Base-by-base conservation (phyloP, 2,888 invertebrate species). In the Cephus nigrinus region DNA sequence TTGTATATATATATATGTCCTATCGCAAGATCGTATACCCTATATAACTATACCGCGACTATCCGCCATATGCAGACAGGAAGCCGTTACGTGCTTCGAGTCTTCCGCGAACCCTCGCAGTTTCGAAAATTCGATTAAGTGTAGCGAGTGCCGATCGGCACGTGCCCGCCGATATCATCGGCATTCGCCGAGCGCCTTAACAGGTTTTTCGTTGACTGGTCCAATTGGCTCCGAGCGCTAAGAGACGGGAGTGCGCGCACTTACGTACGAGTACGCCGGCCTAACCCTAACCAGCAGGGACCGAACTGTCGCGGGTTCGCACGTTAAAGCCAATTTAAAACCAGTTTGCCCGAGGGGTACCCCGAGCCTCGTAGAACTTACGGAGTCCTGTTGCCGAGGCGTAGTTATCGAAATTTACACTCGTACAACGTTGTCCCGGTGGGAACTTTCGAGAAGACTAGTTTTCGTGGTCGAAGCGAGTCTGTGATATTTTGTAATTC, bases 131-230 rank as follows among this genome's bases (percentile, higher is more conserved):
- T 55, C 23, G 40, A 23, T 55, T 23, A 55, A 55, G 23, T 1
- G 9, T 23, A 55, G 40, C 71, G 71, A 71, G 71, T 71, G 71
- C 32, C 71, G 71, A 31, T 31, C 71, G 71, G 71, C 31, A 71
- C 71, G 31, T 71, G 71, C 30, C 71, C 12, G 71, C 40, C 40
- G 40, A 55, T 55, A 55, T 23, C 40, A 9, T 55, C 40, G 40
- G 40, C 40, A 79, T 73, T 75, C 76, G 76, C 76, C 3, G 71
- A 75, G 74, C 78, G 72, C 78, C 77, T 75, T 75, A 75, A 55
- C 40, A 55, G 40, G 40, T 55, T 55, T 55, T 55, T 55, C 40
- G 15, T 55, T 55, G 2, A 23, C 5, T 55, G 40, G 40, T 55
- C 40, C 40, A 55, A 55, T 55, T 55, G 40, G 40, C 40, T 55